Evolutionary conservation across 2,113 vertebrate species (phyloP), one percentile per base, ranked within the genome.

Genomic region (Beaufortia kweichowensis): DNA sequence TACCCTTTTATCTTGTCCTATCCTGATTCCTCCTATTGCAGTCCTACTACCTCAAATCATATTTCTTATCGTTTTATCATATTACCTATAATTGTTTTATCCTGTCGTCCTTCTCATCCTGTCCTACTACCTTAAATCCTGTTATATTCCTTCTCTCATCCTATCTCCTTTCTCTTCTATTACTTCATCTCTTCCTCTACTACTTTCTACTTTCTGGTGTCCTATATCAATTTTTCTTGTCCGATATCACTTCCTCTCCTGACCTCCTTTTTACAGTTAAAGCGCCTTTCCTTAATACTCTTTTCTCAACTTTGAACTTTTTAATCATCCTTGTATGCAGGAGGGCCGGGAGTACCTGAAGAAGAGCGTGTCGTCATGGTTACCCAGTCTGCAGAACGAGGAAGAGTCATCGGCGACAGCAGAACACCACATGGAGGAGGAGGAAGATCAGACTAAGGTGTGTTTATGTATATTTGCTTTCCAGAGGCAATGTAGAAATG

Each of bases 301-400:
- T n/a, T n/a, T n/a, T n/a, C n/a, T n/a, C n/a, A n/a, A 59, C 35
- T 31, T 9, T 66, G 19, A 31, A 63, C 23, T 46, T 55, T 63
- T 29, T 70, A 35, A 19, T 46, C 3, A 60, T 24, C 35, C 26
- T 71, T 50, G 39, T 64, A 26, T 81, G 10, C 72, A 94, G 92
- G 92, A 94, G 82, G 92, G 89, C 21, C 92, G 82, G 78, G 90
- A 90, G 59, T 92, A 90, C 87, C 85, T 94, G 73, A 85, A 92
- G 82, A 93, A 89, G 82, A 92, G 92, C 31, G 85, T 93, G 53
- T 86, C 70, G 57, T 73, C 74, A 72, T 94, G 92, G 93, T 79
- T 93, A 4, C 92, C 93, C 21, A 83, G 77, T 21, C 81, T 88
- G 17, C 90, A 91, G 77, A 86, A 85, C 61, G 76, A 68, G n/a